phyloP scores from a whole-genome alignment of 2,888 invertebrate genomes.

The Ochropacha duplaris region DNA sequence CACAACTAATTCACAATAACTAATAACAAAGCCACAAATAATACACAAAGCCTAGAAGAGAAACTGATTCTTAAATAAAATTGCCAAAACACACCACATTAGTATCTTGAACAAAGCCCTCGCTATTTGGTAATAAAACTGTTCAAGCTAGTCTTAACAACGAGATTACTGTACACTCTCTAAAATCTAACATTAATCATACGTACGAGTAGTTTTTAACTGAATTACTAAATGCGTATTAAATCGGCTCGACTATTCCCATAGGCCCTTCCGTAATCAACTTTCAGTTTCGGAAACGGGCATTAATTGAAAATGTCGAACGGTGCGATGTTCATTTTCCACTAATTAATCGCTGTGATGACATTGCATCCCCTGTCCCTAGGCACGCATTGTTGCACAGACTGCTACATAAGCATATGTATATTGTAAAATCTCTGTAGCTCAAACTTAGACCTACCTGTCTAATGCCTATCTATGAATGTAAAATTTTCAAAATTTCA shows the following conservation, averaged over 20 bases:
- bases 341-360: constrained; percentile 80
- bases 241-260: constrained; percentile 55
- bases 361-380: constrained; percentile 56
- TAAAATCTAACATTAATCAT: constrained; percentile 34
- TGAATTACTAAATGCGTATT: constrained; percentile 53
- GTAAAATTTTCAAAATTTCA: background rate
- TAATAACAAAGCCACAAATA: too few species aligned
- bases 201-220: constrained; percentile 56
- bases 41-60: too few species aligned
- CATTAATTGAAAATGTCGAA: constrained; percentile 79
- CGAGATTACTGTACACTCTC: background rate
- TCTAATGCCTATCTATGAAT: background rate
- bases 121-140: too few species aligned
- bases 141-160: background rate
- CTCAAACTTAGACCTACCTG: background rate
- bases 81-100: too few species aligned
- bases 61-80: too few species aligned
- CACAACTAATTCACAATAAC: too few species aligned
- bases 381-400: constrained; percentile 38
- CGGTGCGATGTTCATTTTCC: constrained; percentile 78
- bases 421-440: background rate
- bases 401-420: background rate
- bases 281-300: constrained; percentile 57
- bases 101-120: too few species aligned
- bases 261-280: constrained; percentile 62